Base-by-base conservation (phyloP, 1,140 invertebrate genomes). In the Aphelenchoides fujianensis region DNA sequence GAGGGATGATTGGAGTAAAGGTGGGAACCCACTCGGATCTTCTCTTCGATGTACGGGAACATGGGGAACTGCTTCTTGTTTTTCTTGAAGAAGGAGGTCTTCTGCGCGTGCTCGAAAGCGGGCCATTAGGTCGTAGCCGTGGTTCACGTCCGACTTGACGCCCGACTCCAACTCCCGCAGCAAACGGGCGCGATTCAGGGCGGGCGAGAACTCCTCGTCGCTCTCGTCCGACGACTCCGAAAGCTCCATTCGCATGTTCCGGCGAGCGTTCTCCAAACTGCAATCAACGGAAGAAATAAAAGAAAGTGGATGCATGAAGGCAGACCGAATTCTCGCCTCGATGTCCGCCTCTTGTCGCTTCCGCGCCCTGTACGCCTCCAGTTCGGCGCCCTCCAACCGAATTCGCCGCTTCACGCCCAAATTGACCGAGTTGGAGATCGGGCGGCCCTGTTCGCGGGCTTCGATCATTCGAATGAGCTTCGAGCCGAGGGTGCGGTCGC, bases 41-140 rank as follows among this genome's bases (percentile, higher is more conserved):
- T 92, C 78, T 97, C 94, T 86, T 97, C 95, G 57, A 91, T 89
- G 80, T 91, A 93, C 1, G 95, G 95, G 86, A 94, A 98, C 92
- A 98, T 97, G 0, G 94, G 94, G 86, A 95, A 92, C 75, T 93
- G 91, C 69, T 94, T 92, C 87, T 94, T 94, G 78, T 90, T 92
- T 72, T 92, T 63, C 41, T 75, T 80, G 64, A 74, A 54, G 52
- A 68, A 70, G 34, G 67, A 73, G 53, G 78, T 67, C 30, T 69
- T 71, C 34, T 74, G 74, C 74, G 67, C 69, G 48, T 54, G 72
- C 35, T 80, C 78, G 64, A 79, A n/a, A 79, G 23, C 74, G 62
- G 12, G 57, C 34, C 80, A 79, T 82, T 12, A 79, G 59, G 62
- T 79, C 78, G 57, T 79, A 79, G 19, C 41, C 34, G 62, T 80